Base-by-base conservation (phyloP, 2,888 invertebrate genomes). In the Tachina fera region DNA sequence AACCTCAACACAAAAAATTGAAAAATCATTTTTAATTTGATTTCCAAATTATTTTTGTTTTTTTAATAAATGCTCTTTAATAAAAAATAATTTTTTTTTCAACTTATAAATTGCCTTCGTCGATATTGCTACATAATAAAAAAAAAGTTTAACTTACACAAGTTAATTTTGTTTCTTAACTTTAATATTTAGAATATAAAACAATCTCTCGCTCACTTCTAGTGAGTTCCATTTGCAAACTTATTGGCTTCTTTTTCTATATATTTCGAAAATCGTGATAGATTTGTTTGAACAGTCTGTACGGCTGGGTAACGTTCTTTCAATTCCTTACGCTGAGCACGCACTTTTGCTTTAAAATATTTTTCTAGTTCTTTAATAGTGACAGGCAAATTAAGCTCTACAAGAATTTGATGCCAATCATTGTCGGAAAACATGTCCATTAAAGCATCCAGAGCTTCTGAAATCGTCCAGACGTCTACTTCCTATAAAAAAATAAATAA, bases 351-450 rank as follows among this genome's bases (percentile, higher is more conserved):
- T 90, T 95, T 96, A 81, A 96, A 94, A 79, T 93, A 91, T 43
- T 96, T 95, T 47, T 94, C 93, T 39, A 96, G 88, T 14, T 92
- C 90, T 49, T 93, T 92, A 16, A 96, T 92, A 89, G 94, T 95
- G n/a, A 94, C 94, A 3, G 95, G 93, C 70, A 96, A 93, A 87
- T 94, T 94, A 16, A 96, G 93, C 90, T 95, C 95, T 83, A 93
- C 93, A 1, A 96, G 95, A 81, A 96, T 92, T 22, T 90, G 89
- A 90, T 96, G 95, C 78, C 96, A 95, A 89, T 96, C 95, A 89
- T 97, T 96, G 89, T 96, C 96, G 0, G 96, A 94, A 92, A 96
- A 97, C 88, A 97, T 94, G 90, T 97, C 97, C 92, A 96, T 96
- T 41, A 96, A 90, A 0, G 96, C 95, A 90, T 97, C 97, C 53